Evolutionary conservation across 2,113 vertebrate genomes (phyloP).

Genomic region (Microtus pennsylvanicus): DNA sequence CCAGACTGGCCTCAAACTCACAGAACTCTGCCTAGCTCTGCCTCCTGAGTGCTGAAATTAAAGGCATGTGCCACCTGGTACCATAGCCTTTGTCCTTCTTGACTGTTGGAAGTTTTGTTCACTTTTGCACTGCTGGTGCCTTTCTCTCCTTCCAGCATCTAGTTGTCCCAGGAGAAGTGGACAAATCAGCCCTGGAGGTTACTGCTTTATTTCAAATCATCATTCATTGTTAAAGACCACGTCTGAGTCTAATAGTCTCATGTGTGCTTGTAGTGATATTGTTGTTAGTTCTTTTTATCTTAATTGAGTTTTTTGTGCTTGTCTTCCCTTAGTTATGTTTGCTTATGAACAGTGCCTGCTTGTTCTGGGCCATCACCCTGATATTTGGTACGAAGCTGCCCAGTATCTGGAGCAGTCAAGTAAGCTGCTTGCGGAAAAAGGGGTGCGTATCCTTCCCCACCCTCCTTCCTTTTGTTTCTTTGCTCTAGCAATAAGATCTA

Average conservation of each 20-base stretch:
- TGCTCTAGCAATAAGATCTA: background rate
- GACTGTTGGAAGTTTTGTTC: conserved; percentile 38
- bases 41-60: too few species aligned
- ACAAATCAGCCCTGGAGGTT: background rate
- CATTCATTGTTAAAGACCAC: conserved; percentile 24
- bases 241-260: conserved; percentile 37
- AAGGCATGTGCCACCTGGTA: too few species aligned
- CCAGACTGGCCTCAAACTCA: too few species aligned
- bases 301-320: conserved; percentile 51
- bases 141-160: background rate
- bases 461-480: conserved; percentile 36
- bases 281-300: conserved; percentile 49
- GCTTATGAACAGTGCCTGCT: conserved; percentile 99
- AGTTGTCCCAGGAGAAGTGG: conserved; percentile 29
- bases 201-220: conserved; percentile 53
- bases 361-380: conserved; percentile 98
- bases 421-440: conserved; percentile 98
- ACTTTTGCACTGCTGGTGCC: background rate
- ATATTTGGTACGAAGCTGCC: conserved; percentile 99
- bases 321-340: conserved; percentile 94
- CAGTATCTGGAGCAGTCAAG: conserved; percentile 99
- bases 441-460: conserved; percentile 87
- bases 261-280: conserved; percentile 6
- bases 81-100: background rate
- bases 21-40: too few species aligned